Evolutionary conservation across 1,140 invertebrate genomes (phyloP).

Genomic region (Cyrtorhinus lividipennis): DNA sequence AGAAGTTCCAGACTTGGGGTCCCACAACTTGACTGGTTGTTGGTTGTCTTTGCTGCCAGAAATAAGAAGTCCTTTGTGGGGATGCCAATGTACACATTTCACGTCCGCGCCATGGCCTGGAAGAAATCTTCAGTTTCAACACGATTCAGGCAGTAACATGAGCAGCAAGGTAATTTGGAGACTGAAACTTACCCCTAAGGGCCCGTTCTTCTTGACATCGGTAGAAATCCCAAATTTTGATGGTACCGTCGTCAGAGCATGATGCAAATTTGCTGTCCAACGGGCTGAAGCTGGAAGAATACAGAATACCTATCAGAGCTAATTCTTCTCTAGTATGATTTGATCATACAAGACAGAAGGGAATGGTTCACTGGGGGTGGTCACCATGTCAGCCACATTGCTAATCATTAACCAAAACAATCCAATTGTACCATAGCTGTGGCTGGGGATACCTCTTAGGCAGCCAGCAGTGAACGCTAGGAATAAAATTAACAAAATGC

Average conservation of each 20-base stretch:
- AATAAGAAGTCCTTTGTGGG: conserved; percentile 87
- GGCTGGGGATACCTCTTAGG: too few relatives aligned
- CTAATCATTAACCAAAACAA: too few relatives aligned
- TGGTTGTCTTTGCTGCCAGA: conserved; percentile 99
- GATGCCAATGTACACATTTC: conserved; percentile 99
- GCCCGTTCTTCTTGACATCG: conserved; percentile 92
- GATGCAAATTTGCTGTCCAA: conserved; percentile 97
- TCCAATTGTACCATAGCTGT: too few relatives aligned
- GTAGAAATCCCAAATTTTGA: conserved; percentile 97
- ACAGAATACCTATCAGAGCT: conserved; percentile 41
- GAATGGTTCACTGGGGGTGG: background rate
- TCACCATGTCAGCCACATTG: background rate
- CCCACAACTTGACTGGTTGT: conserved; percentile 99
- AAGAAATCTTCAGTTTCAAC: conserved; percentile 17
- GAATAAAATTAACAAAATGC: too few relatives aligned
- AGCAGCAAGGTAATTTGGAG: background rate
- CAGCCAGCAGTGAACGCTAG: too few relatives aligned
- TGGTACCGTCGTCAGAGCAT: conserved; percentile 97
- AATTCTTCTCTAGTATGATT: too few relatives aligned
- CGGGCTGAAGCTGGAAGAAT: conserved; percentile 82
- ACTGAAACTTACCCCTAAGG: conserved; percentile 56
- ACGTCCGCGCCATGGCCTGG: conserved; percentile 97
- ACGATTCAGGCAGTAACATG: background rate
- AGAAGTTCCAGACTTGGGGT: conserved; percentile 86
- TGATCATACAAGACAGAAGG: background rate